Evolutionary conservation across 1,140 invertebrate species (phyloP).

Genomic region (Drosophila littoralis): DNA sequence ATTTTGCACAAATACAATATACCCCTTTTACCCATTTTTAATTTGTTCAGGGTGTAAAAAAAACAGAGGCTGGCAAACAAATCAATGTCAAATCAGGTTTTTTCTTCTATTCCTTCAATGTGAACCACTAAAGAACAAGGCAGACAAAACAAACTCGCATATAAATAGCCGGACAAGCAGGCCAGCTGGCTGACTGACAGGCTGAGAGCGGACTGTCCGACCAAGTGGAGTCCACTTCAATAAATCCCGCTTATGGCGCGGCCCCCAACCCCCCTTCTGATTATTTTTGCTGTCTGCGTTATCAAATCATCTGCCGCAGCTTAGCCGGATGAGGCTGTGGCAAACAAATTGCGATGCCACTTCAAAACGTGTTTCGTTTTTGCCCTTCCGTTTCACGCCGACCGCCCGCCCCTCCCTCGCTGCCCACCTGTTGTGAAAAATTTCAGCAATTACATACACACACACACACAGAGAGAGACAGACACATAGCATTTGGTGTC

Average conservation of each 20-base stretch:
- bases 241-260: neutral
- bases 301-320: constrained; percentile 67
- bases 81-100: constrained; percentile 50
- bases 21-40: too few species aligned
- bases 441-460: constrained; percentile 56
- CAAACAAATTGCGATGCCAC: constrained; percentile 62
- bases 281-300: constrained; percentile 57
- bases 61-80: constrained; percentile 39
- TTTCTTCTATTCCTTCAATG: constrained; percentile 5
- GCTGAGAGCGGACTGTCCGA: neutral
- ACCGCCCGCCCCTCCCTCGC: neutral
- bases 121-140: constrained; percentile 3
- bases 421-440: constrained; percentile 67
- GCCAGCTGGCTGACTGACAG: neutral
- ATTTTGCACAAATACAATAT: too few species aligned
- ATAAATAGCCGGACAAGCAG: constrained; percentile 11
- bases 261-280: constrained; percentile 5
- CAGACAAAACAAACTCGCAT: constrained; percentile 19
- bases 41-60: too few species aligned
- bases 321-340: constrained; percentile 17
- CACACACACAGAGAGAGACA: neutral
- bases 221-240: constrained; percentile 14
- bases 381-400: neutral
- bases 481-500: neutral
- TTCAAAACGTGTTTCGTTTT: constrained; percentile 37